Percentiles rank a stretch among this genome's conserved stretches.
These are phyloP conservation scores for Frankliniella intonsa DNA, from an alignment of 2,888 invertebrate genomes.

Conservation along the genomic window DNA sequence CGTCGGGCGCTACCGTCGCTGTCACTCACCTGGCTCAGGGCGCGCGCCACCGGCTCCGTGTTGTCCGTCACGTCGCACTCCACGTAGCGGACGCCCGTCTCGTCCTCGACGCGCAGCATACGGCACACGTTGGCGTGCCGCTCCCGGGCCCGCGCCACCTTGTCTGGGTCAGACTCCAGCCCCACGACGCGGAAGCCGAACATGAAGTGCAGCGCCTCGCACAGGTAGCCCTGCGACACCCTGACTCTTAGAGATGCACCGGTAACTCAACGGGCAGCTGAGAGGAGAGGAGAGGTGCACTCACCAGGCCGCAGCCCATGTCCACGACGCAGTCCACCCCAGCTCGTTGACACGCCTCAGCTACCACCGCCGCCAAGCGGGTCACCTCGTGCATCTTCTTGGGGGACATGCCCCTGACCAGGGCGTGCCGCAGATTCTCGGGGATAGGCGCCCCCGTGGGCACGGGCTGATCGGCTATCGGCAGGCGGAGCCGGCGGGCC, in stretches of 20 bases:
- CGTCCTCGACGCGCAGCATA: not conserved
- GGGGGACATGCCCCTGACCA: constrained; percentile 47
- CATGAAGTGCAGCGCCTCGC: constrained; percentile 58
- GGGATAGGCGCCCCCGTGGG: not conserved
- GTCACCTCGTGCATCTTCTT: constrained; percentile 71
- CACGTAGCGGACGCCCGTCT: not conserved
- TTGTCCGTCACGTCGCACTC: not conserved
- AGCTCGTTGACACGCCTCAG: constrained; percentile 49
- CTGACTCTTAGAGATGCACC: too few species aligned
- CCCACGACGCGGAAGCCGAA: constrained; percentile 61
- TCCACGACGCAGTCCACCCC: constrained; percentile 59
- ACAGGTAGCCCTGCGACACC: constrained; percentile 62
- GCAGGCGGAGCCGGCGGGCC: not conserved
- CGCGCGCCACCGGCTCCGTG: not conserved
- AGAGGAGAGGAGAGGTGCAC: not conserved
- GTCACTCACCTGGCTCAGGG: not conserved
- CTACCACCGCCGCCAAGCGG: constrained; percentile 55
- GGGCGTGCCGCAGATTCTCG: not conserved
- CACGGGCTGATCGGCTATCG: not conserved
- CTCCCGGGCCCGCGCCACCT: constrained; percentile 52
- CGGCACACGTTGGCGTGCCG: not conserved
- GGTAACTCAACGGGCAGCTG: not conserved
- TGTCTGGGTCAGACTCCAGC: constrained; percentile 57
- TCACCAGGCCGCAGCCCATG: constrained; percentile 63
- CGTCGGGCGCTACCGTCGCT: not conserved